Conservation (phyloP, 2,888 invertebrate species). For the Drosophila borealis region DNA sequence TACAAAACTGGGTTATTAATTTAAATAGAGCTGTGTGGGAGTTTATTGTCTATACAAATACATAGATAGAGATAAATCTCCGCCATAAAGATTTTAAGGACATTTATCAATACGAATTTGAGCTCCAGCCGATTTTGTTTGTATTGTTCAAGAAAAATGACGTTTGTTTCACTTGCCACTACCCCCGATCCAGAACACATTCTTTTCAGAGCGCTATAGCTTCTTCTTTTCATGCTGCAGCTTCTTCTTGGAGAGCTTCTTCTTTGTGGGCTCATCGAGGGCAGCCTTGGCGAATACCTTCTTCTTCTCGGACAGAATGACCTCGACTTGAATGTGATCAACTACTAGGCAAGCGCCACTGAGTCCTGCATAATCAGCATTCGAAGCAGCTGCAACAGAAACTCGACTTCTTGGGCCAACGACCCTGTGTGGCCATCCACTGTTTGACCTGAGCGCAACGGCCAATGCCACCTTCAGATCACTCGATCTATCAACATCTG, state of each 20-base stretch:
- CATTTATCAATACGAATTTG: no score
- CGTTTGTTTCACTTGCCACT: background rate
- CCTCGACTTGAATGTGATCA: slow-evolving; percentile 99
- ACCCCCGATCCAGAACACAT: slow-evolving; percentile 52
- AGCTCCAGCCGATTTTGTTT: no score
- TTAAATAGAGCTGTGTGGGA: no score
- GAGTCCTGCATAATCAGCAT: slow-evolving; percentile 98
- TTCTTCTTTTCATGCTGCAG: slow-evolving; percentile 96
- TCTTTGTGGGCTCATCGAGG: slow-evolving; percentile 94
- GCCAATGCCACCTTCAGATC: slow-evolving; percentile 92
- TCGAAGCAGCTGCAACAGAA: slow-evolving; percentile 97
- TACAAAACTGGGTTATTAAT: no score
- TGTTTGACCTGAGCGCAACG: slow-evolving; percentile 99
- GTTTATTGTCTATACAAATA: no score
- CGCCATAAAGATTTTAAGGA: no score
- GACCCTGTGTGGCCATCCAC: slow-evolving; percentile 97
- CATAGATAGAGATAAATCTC: no score
- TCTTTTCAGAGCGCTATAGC: slow-evolving; percentile 90
- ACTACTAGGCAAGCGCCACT: slow-evolving; percentile 98
- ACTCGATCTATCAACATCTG: no score
- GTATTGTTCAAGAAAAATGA: no score
- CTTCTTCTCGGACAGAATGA: slow-evolving; percentile 98
- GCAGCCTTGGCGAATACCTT: slow-evolving; percentile 95
- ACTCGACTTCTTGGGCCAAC: slow-evolving; percentile 99
- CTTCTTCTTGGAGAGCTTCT: slow-evolving; percentile 99